Percentiles rank a stretch among this genome's conserved stretches.
Conservation (phyloP, 2,888 invertebrate species). For the Acronicta leporina region DNA sequence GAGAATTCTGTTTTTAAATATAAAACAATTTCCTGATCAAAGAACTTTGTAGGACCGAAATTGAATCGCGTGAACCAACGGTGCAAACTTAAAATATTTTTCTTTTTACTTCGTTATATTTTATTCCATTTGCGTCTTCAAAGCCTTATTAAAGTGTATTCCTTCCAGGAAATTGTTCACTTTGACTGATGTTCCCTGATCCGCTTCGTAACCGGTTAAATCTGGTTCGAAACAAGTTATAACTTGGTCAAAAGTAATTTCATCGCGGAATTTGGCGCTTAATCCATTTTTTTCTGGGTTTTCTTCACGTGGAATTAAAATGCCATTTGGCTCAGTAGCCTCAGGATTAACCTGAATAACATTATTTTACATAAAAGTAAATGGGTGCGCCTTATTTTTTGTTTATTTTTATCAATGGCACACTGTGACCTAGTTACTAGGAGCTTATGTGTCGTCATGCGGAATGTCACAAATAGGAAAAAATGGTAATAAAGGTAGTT, state of each 20-base stretch:
- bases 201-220: slow-evolving; percentile 43
- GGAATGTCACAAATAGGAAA: slow-evolving; percentile 43
- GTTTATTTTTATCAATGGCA: slow-evolving; percentile 52
- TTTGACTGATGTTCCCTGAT: slow-evolving; percentile 44
- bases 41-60: slow-evolving; percentile 59
- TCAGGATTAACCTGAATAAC: slow-evolving; percentile 62
- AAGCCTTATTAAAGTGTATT: slow-evolving; percentile 58
- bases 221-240: slow-evolving; percentile 36
- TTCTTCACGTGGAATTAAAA: slow-evolving; percentile 62
- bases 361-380: slow-evolving; percentile 56
- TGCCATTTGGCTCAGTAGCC: slow-evolving; percentile 54
- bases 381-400: slow-evolving; percentile 33
- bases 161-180: slow-evolving; percentile 61
- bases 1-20: slow-evolving; percentile 48
- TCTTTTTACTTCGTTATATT: slow-evolving; percentile 71
- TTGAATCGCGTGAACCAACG: slow-evolving; percentile 54
- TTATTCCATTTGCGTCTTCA: slow-evolving; percentile 69
- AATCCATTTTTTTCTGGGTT: slow-evolving; percentile 33
- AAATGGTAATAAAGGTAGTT: slow-evolving; percentile 32
- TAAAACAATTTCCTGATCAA: slow-evolving; percentile 70
- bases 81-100: slow-evolving; percentile 57
- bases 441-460: slow-evolving; percentile 43
- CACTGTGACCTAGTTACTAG: slow-evolving; percentile 43
- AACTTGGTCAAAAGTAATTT: slow-evolving; percentile 37
- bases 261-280: slow-evolving; percentile 15